Conservation (phyloP, 1,140 invertebrate genomes). For the Microplitis mediator region DNA sequence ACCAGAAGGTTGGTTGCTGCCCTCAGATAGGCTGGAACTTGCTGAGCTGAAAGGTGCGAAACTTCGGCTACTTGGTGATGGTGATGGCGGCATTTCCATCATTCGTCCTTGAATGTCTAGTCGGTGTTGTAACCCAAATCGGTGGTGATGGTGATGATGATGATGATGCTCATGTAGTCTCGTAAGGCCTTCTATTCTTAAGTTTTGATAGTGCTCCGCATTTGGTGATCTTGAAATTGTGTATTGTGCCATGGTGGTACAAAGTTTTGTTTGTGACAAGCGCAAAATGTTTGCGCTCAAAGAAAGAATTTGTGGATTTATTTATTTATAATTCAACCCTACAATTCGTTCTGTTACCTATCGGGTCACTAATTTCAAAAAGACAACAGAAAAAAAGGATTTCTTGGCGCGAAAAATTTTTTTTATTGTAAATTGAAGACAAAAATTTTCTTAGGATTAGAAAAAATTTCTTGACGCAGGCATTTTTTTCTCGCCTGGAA, state of each 20-base stretch:
- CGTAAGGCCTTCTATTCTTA: constrained; percentile 60
- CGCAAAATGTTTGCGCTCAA: constrained; percentile 55
- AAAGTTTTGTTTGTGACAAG: constrained; percentile 27
- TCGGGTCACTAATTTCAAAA: no score
- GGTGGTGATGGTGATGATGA: constrained; percentile 49
- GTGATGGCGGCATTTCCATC: constrained; percentile 73
- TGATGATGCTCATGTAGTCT: constrained; percentile 51
- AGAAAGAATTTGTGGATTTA: neutral
- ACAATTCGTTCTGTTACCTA: neutral
- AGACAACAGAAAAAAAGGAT: no score
- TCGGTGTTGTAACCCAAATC: constrained; percentile 59
- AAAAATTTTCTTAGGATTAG: no score
- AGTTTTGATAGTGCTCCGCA: constrained; percentile 60
- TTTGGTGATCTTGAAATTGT: constrained; percentile 58
- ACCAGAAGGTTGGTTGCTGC: constrained; percentile 74
- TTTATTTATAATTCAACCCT: neutral
- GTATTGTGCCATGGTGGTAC: constrained; percentile 12
- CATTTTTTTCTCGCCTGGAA: no score
- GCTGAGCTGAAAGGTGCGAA: constrained; percentile 85
- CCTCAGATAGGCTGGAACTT: constrained; percentile 83
- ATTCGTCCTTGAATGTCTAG: constrained; percentile 57
- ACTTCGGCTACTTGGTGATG: constrained; percentile 83
- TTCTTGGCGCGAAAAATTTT: no score
- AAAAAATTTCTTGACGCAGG: no score
- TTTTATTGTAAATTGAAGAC: no score